These are phyloP conservation scores for Enteromius anoplus DNA, from an alignment of 2,797 vertebrate species.

Conservation along the genomic window DNA sequence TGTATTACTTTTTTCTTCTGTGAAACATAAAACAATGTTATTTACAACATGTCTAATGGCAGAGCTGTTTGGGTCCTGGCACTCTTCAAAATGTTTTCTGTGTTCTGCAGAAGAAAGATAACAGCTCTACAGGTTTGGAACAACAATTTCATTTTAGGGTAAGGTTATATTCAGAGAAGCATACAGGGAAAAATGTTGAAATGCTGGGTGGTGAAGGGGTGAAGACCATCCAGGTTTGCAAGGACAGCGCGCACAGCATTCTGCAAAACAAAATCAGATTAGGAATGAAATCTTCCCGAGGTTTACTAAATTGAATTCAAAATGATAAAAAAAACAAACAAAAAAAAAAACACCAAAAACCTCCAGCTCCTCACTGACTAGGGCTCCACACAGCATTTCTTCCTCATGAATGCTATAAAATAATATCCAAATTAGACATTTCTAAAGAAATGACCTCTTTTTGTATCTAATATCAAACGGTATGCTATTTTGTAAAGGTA, in stretches of 20 bases:
- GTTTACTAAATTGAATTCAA: background rate
- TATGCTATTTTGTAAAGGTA: background rate
- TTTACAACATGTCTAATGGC: background rate
- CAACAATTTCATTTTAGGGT: background rate
- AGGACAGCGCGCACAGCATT: conserved; percentile 85
- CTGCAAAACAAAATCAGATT: conserved; percentile 68
- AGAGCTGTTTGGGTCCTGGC: background rate
- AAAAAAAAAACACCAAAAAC: conserved; percentile 57
- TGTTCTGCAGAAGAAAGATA: background rate
- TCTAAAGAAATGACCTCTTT: background rate
- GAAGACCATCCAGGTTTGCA: conserved; percentile 82
- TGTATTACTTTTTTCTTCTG: background rate
- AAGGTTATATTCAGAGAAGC: conserved; percentile 13
- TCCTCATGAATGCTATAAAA: conserved; percentile 60
- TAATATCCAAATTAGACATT: conserved; percentile 2
- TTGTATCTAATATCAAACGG: background rate
- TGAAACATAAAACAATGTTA: background rate
- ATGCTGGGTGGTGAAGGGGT: conserved; percentile 85
- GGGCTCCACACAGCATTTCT: conserved; percentile 33
- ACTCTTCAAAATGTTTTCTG: background rate
- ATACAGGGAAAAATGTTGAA: conserved; percentile 89
- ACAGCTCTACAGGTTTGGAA: background rate
- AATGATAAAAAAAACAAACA: background rate
- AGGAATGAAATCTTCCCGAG: background rate
- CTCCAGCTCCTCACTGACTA: conserved; percentile 70